Conservation (phyloP, 2,113 vertebrate genomes). For the Sceloporus undulatus region DNA sequence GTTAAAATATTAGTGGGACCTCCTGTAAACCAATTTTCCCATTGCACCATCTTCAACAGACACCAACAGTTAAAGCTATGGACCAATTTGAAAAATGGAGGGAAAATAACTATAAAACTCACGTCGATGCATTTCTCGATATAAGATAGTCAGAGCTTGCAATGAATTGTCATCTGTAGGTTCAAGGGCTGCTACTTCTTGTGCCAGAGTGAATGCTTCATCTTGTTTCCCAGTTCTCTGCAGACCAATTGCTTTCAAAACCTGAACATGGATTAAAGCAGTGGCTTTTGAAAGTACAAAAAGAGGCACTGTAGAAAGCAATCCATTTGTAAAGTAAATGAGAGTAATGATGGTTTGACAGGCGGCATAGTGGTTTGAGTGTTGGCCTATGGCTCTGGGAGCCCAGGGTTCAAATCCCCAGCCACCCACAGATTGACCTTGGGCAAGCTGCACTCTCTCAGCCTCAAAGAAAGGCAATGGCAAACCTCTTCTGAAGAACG, state of each 20-base stretch:
- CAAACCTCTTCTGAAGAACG: too few relatives aligned
- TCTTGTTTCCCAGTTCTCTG: slow-evolving; percentile 97
- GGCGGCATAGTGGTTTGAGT: too few relatives aligned
- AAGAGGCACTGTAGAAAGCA: background rate
- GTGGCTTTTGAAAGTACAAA: slow-evolving; percentile 27
- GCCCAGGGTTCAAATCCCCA: too few relatives aligned
- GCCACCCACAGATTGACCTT: too few relatives aligned
- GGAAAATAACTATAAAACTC: slow-evolving; percentile 64
- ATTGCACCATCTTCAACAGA: background rate
- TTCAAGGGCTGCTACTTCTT: slow-evolving; percentile 93
- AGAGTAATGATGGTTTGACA: background rate
- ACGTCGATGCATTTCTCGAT: slow-evolving; percentile 98
- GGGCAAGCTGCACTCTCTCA: too few relatives aligned
- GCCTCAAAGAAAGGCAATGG: too few relatives aligned
- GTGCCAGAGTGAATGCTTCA: slow-evolving; percentile 93
- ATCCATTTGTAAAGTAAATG: background rate
- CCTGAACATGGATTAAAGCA: slow-evolving; percentile 75
- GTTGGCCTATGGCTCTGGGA: too few relatives aligned
- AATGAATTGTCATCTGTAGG: slow-evolving; percentile 98
- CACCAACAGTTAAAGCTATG: background rate
- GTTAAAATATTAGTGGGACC: background rate
- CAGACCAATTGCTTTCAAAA: slow-evolving; percentile 96
- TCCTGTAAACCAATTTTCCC: background rate
- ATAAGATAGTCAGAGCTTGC: slow-evolving; percentile 96
- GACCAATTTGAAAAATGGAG: background rate